Evolutionary conservation across 2,797 vertebrate species (phyloP).

Genomic region (Cheracebus regulus): DNA sequence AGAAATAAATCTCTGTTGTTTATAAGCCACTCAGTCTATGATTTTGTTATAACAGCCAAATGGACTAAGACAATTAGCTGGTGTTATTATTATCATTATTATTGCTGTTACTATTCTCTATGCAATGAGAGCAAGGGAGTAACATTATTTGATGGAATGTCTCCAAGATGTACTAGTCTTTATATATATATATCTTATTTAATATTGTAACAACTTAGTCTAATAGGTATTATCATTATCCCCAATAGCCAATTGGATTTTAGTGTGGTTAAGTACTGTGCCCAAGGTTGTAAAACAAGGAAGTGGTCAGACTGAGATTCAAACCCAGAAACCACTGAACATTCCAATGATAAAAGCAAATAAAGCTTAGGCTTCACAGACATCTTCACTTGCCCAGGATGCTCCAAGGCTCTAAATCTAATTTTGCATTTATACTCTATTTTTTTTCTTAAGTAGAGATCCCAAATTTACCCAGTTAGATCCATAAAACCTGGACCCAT

Average conservation of each 20-base stretch:
- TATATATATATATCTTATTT: constrained; percentile 4
- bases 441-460: background rate
- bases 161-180: background rate
- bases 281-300: background rate
- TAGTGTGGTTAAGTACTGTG: background rate
- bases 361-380: background rate
- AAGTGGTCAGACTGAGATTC: background rate
- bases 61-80: background rate
- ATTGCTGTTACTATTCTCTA: background rate
- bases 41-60: background rate
- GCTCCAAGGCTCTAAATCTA: background rate
- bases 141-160: background rate
- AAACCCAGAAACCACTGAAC: background rate
- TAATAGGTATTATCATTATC: background rate
- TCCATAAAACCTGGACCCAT: background rate
- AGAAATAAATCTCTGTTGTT: background rate
- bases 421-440: background rate
- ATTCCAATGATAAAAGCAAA: background rate
- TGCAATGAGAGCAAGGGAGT: background rate
- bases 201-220: background rate
- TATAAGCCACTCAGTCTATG: background rate
- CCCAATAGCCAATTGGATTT: background rate
- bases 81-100: background rate
- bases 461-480: background rate
- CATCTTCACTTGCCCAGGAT: background rate